Evolutionary conservation across 2,113 vertebrate genomes (phyloP).

Genomic region (Myrmecobius fasciatus): DNA sequence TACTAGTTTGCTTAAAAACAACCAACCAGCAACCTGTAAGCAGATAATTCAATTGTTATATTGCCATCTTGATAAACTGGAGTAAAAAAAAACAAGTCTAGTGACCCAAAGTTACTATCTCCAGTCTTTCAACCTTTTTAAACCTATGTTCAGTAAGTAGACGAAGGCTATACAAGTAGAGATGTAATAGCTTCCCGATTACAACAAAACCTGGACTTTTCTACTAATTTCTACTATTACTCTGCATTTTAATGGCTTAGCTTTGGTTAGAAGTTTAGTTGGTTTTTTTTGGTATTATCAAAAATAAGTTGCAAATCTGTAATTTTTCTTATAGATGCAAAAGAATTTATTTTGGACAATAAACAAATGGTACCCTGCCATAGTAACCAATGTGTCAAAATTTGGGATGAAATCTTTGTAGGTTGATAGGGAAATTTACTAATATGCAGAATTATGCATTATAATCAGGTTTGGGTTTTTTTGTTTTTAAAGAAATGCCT

Average conservation of each 20-base stretch:
- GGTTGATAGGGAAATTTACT: neutral
- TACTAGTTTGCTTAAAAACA: neutral
- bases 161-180: neutral
- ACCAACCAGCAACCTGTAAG: neutral
- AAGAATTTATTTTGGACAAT: no score
- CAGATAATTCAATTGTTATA: neutral
- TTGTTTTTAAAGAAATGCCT: neutral
- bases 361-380: neutral
- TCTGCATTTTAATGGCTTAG: neutral
- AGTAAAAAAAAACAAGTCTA: neutral
- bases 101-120: neutral
- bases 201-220: neutral
- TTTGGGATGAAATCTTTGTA: neutral
- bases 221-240: neutral
- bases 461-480: neutral
- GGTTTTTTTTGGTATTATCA: neutral
- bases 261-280: constrained; percentile 18
- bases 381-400: neutral
- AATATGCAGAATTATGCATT: constrained; percentile 9
- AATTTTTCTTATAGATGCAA: neutral
- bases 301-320: constrained; percentile 5
- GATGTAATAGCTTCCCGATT: neutral
- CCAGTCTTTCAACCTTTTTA: neutral
- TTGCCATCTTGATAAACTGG: constrained; percentile 11
- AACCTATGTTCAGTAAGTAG: neutral